Percentiles rank a stretch among this genome's conserved stretches.
phyloP scores from a whole-genome alignment of 1,140 invertebrate species.

The Metopolophium dirhodum region DNA sequence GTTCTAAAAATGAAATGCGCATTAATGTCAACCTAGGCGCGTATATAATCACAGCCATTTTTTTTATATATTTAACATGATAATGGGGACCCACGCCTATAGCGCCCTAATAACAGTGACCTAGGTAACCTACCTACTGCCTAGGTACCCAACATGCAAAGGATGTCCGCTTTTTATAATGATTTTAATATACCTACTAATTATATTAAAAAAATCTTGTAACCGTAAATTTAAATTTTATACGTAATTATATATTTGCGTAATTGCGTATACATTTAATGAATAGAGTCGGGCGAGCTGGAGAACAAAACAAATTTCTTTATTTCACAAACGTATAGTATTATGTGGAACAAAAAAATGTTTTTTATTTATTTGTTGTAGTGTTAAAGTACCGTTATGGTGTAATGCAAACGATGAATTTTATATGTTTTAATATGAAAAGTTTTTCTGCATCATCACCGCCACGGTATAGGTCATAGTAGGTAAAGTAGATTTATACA shows the following conservation, averaged over 20 bases:
- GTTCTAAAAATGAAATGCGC: background rate
- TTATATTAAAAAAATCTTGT: constrained; percentile 9
- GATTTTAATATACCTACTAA: background rate
- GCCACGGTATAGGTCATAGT: background rate
- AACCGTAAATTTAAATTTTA: background rate
- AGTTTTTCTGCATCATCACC: constrained; percentile 15
- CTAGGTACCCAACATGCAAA: background rate
- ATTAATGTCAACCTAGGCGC: background rate
- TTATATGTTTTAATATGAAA: constrained; percentile 35
- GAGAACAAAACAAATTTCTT: constrained; percentile 12
- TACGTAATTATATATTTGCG: background rate
- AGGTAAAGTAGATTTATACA: background rate
- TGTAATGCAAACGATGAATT: constrained; percentile 31
- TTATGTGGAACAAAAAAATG: background rate
- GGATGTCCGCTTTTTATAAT: constrained; percentile 5
- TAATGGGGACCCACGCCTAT: background rate
- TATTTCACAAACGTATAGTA: constrained; percentile 17
- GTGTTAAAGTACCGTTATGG: background rate
- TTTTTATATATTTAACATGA: background rate
- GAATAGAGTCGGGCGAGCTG: background rate
- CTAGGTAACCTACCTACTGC: background rate
- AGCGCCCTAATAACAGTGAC: background rate
- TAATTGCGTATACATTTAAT: constrained; percentile 7
- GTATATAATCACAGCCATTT: background rate
- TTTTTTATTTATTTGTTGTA: constrained; percentile 26